Base-by-base conservation (phyloP, 2,888 invertebrate genomes). In the Tipula confusa region DNA sequence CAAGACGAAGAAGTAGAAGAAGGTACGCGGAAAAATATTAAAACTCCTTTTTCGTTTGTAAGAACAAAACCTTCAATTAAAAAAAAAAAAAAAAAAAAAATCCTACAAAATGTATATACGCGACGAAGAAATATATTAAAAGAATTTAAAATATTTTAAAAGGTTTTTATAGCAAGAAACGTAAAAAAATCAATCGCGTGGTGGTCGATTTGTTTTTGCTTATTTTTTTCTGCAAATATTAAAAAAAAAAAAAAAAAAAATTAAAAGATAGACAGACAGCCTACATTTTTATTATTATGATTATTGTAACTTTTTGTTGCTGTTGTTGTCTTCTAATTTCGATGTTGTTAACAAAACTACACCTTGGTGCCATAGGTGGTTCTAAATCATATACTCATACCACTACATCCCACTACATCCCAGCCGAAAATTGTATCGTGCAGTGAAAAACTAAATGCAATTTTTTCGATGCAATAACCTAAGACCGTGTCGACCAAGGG, bases 1-100 rank as follows among this genome's bases (percentile, higher is more conserved):
- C n/a, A n/a, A n/a, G n/a, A 64, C 24, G 9, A 64, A 64, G 24
- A 64, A 64, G 24, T 9, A 18, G 24, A 9, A 64, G 24, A 24
- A 24, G 24, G 24, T 24, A 24, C 24, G 24, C 9, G 11, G 24
- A 64, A 24, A 9, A 64, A 64, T 9, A 64, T 24, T 64, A 24
- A 64, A 64, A 64, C 64, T 64, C 64, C 64, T 64, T 64, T 64
- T 64, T 64, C 64, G 64, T 64, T 64, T 24, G 43, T 36, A 64
- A 64, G 64, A 64, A 64, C 64, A 64, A 64, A 64, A 64, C 64
- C 64, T 64, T 64, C 64, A 64, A 64, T 64, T 64, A 64, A 64
- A 64, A 64, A 9, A 24, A 38, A 38, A 38, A n/a, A 33, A 64
- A 64, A 64, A 64, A 24, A 64, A 64, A 64, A 64, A 64, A 24